Evolutionary conservation across 2,888 invertebrate genomes (phyloP).

Genomic region (Eupithecia tripunctaria): DNA sequence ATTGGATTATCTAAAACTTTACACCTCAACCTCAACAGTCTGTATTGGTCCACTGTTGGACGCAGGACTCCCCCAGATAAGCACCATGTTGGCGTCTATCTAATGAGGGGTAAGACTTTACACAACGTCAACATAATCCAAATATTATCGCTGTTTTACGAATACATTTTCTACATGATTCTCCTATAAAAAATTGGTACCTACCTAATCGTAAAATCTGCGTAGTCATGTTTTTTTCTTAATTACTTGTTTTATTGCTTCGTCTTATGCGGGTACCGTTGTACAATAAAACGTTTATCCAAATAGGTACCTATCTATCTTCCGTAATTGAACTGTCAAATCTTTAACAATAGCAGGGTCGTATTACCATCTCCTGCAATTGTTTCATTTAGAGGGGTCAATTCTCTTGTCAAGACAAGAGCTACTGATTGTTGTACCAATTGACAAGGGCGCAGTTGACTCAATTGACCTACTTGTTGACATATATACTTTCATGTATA

Average conservation of each 20-base stretch:
- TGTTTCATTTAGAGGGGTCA: conserved; percentile 28
- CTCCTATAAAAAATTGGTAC: too few species aligned
- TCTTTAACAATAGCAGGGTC: conserved; percentile 7
- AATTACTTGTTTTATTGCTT: not conserved
- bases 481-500: conserved; percentile 1
- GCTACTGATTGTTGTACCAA: conserved; percentile 34
- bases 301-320: conserved; percentile 15
- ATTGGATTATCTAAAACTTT: not conserved
- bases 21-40: not conserved
- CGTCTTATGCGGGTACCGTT: not conserved
- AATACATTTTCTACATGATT: too few species aligned
- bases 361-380: conserved; percentile 14
- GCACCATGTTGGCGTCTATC: too few species aligned
- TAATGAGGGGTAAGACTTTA: too few species aligned
- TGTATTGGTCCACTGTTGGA: too few species aligned
- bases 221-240: not conserved
- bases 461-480: conserved; percentile 22
- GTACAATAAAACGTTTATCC: not conserved
- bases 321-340: conserved; percentile 8
- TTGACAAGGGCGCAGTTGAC: conserved; percentile 30
- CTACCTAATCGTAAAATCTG: too few species aligned
- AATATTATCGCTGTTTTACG: too few species aligned
- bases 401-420: conserved; percentile 31
- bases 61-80: too few species aligned
- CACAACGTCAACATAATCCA: too few species aligned